Percentiles rank a stretch among this genome's conserved stretches.
phyloP scores from a whole-genome alignment of 2,797 vertebrate genomes.

The Anisognathus igniventris region DNA sequence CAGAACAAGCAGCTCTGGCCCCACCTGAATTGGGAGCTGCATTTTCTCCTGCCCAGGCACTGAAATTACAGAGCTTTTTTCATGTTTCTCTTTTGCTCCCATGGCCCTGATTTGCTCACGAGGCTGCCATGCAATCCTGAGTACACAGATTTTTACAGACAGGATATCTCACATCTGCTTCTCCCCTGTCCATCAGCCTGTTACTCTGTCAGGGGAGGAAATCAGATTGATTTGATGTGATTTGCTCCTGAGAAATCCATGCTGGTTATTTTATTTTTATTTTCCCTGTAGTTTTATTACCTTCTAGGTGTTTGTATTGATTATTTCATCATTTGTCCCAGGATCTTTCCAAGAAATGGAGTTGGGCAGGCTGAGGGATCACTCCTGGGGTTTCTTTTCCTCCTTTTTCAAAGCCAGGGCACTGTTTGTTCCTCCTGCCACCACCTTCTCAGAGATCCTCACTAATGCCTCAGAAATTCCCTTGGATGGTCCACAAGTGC shows the following conservation, averaged over 20 bases:
- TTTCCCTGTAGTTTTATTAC: slow-evolving; percentile 9
- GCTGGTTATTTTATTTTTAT: background rate
- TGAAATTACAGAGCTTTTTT: background rate
- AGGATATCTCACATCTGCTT: background rate
- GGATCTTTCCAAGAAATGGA: background rate
- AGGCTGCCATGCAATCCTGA: background rate
- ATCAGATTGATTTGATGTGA: slow-evolving; percentile 10
- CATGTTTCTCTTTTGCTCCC: background rate
- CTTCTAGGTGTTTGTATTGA: slow-evolving; percentile 17
- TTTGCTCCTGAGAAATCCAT: slow-evolving; percentile 26
- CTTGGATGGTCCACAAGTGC: background rate
- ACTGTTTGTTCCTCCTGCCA: background rate
- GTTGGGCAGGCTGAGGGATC: background rate
- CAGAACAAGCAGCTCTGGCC: background rate
- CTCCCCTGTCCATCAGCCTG: background rate
- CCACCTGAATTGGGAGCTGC: background rate
- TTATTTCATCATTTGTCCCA: slow-evolving; percentile 25
- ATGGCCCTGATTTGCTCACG: background rate
- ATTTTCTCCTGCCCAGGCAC: background rate
- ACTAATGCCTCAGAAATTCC: background rate
- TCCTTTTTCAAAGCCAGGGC: background rate
- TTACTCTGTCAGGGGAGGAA: background rate
- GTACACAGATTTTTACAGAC: background rate
- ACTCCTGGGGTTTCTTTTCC: background rate
- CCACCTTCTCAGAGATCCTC: background rate